Base-by-base conservation (phyloP, 2,888 invertebrate species). In the Orchesellides sinensis region DNA sequence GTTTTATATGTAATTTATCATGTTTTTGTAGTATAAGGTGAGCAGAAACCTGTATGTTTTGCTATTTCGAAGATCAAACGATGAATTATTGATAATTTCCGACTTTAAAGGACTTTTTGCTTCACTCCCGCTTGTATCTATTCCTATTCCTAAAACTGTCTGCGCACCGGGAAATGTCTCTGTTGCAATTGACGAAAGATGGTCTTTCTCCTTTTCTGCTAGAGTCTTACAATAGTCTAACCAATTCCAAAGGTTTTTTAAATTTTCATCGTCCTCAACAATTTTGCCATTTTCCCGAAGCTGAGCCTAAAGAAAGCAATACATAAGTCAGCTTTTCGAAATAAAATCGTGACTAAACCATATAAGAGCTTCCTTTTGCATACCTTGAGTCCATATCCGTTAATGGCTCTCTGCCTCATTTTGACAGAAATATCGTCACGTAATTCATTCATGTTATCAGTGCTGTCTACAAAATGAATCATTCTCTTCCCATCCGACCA, bases 211-310 rank as follows among this genome's bases (percentile, higher is more conserved):
- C 65, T 87, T 94, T 89, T 94, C 93, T 40, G 94, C 93, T 84
- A 94, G 90, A 84, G 93, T 92, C 87, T 93, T 92, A 91, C 95
- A 93, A 81, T 94, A 92, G 84, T 94, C 93, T 79, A 96, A 90
- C 93, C 96, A 96, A 83, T 94, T 93, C 98, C 98, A 98, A 17
- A 97, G 92, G 83, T 93, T 94, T 88, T 93, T 93, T 45, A 98
- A 90, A 27, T 93, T 92, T 45, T 93, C 93, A 89, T 95, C 95
- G 68, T 90, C 90, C 14, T 89, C 89, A 0, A 95, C 94, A 75
- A 95, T 89, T 87, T 95, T 94, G 0, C 95, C 95, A 90, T 97
- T 96, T 89, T 94, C 94, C 90, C 93, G 93, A 85, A 95, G 90
- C n/a, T 54, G 29, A 12, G 69, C 17, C 74, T 95, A 96, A n/a